Evolutionary conservation across 1,140 invertebrate species (phyloP).

Genomic region (Drosophila pachea): DNA sequence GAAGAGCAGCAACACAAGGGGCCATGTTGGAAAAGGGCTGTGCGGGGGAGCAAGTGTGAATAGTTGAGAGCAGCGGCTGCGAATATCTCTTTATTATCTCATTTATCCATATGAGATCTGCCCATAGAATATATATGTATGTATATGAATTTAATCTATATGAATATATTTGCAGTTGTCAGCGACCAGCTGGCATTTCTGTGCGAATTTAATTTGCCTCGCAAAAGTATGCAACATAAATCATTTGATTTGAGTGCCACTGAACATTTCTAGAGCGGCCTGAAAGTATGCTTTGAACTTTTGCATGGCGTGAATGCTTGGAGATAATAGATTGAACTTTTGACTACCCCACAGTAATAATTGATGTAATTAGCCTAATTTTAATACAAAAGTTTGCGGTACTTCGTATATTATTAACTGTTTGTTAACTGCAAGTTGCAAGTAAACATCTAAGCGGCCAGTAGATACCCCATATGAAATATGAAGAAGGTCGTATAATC

Average conservation of each 20-base stretch:
- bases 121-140: too few relatives aligned
- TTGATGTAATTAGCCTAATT: too few relatives aligned
- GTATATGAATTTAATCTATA: background rate
- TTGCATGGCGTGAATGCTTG: background rate
- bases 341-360: too few relatives aligned
- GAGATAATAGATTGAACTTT: too few relatives aligned
- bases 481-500: too few relatives aligned
- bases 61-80: background rate
- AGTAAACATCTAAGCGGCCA: too few relatives aligned
- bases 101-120: too few relatives aligned
- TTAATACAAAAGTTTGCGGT: too few relatives aligned
- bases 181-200: background rate
- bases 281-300: slow-evolving; percentile 54
- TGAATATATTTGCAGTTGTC: background rate
- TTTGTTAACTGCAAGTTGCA: slow-evolving; percentile 25
- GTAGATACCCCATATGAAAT: too few relatives aligned
- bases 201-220: background rate
- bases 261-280: slow-evolving; percentile 25
- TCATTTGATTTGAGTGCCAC: too few relatives aligned
- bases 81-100: background rate
- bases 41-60: background rate
- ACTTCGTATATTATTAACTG: background rate
- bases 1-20: background rate
- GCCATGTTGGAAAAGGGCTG: background rate
- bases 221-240: slow-evolving; percentile 22